A percentile compares a stretch with the other conserved stretches of the same genome.
Conservation (phyloP, 2,113 vertebrate genomes). For the Mirounga angustirostris region DNA sequence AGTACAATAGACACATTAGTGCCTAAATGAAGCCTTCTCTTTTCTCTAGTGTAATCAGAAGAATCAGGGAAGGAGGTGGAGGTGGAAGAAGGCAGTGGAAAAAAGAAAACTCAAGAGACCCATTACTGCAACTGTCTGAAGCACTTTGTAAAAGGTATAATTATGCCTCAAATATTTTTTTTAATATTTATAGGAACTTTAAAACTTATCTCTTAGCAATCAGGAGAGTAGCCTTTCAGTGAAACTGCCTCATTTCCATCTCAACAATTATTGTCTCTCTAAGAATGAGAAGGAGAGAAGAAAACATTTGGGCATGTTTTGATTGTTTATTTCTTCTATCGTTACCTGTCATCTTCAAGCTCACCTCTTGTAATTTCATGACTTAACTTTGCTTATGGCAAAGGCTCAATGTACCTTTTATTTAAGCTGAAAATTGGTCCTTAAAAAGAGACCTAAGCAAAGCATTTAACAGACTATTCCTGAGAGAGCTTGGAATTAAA, state of each 20-base stretch:
- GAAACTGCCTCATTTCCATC: constrained; percentile 52
- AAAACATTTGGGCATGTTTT: constrained; percentile 29
- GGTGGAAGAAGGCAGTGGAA: neutral
- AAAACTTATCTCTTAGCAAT: constrained; percentile 16
- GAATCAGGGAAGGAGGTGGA: neutral
- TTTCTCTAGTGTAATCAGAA: neutral
- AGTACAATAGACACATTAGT: neutral
- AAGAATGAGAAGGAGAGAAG: neutral
- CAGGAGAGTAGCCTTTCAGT: constrained; percentile 17
- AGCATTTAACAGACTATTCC: constrained; percentile 75
- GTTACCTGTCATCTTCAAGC: constrained; percentile 44
- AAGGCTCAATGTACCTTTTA: constrained; percentile 66
- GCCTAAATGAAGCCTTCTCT: neutral
- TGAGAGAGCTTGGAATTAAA: constrained; percentile 75
- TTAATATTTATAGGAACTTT: constrained; percentile 33
- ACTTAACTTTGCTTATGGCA: constrained; percentile 69
- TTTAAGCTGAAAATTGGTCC: constrained; percentile 64
- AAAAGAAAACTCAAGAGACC: neutral
- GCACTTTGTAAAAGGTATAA: constrained; percentile 32
- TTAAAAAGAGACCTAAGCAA: constrained; percentile 76
- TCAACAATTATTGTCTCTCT: constrained; percentile 42
- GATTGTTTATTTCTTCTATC: constrained; percentile 56
- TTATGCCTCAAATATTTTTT: neutral
- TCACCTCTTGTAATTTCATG: constrained; percentile 66
- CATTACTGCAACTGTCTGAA: neutral